A percentile compares a stretch with the other conserved stretches of the same genome.
These are phyloP conservation scores for human (Homo sapiens) DNA, from an alignment of 2,113 vertebrate species.

Conservation along the genomic window DNA sequence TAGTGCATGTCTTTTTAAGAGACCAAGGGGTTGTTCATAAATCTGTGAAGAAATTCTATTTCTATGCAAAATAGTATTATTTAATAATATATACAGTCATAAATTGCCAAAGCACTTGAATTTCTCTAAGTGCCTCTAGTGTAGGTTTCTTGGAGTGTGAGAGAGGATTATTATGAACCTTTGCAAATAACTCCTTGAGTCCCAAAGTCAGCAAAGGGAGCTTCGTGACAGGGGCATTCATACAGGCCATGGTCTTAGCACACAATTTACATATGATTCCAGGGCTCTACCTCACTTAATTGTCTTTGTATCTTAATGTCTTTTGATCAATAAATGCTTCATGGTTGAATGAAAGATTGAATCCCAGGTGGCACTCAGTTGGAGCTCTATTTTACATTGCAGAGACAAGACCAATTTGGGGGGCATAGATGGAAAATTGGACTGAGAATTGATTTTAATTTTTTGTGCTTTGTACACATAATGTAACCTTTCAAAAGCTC, in stretches of 20 bases:
- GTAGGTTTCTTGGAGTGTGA: background rate
- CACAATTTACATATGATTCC: background rate
- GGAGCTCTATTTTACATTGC: background rate
- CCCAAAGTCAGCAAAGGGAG: background rate
- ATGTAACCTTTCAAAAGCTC: background rate
- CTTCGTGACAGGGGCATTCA: background rate
- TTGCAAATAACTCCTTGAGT: background rate
- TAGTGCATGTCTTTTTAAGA: slow-evolving; percentile 7
- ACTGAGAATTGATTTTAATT: slow-evolving; percentile 47
- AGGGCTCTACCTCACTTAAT: background rate
- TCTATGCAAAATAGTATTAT: slow-evolving; percentile 43
- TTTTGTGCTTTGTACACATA: slow-evolving; percentile 4
- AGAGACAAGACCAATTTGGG: background rate
- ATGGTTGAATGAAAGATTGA: background rate
- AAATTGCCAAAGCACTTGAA: background rate
- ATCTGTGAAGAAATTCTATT: slow-evolving; percentile 33
- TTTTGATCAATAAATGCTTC: background rate
- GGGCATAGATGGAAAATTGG: background rate
- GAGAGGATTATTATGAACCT: background rate
- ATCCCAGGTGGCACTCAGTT: background rate
- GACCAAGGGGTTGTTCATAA: slow-evolving; percentile 8
- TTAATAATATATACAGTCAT: background rate
- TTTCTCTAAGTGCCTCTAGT: background rate
- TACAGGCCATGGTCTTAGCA: background rate
- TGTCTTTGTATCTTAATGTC: background rate